Percentiles rank a stretch among this genome's conserved stretches.
Conservation (phyloP, 2,888 invertebrate genomes). For the Cephus pygmeus region DNA sequence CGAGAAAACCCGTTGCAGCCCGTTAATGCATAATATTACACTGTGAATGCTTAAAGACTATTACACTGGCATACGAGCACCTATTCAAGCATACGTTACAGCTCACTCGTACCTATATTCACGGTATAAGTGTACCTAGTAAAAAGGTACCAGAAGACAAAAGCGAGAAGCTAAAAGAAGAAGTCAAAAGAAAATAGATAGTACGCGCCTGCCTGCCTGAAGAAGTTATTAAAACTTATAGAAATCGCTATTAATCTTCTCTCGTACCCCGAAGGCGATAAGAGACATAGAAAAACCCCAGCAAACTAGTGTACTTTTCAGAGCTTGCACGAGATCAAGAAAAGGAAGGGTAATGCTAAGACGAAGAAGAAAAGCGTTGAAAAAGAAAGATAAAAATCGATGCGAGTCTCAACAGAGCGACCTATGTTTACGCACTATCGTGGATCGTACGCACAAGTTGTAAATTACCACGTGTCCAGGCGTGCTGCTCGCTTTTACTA, state of each 20-base stretch:
- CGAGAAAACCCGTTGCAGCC: background rate
- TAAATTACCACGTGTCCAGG: slow-evolving; percentile 44
- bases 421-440: slow-evolving; percentile 38
- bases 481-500: slow-evolving; percentile 37
- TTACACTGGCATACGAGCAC: background rate
- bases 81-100: background rate
- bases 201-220: too few relatives aligned
- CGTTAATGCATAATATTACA: slow-evolving; percentile 22
- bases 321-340: background rate
- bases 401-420: slow-evolving; percentile 28
- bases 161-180: background rate
- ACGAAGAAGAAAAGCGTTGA: background rate
- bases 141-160: background rate
- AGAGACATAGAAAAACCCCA: background rate
- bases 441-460: slow-evolving; percentile 34
- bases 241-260: background rate
- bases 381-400: background rate
- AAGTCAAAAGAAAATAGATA: background rate
- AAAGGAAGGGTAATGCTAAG: background rate
- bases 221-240: background rate
- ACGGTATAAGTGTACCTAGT: background rate
- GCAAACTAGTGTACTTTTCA: background rate
- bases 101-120: background rate
- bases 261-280: background rate
- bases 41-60: background rate